Conservation (phyloP, 2,888 invertebrate genomes). For the Sicus ferrugineus region DNA sequence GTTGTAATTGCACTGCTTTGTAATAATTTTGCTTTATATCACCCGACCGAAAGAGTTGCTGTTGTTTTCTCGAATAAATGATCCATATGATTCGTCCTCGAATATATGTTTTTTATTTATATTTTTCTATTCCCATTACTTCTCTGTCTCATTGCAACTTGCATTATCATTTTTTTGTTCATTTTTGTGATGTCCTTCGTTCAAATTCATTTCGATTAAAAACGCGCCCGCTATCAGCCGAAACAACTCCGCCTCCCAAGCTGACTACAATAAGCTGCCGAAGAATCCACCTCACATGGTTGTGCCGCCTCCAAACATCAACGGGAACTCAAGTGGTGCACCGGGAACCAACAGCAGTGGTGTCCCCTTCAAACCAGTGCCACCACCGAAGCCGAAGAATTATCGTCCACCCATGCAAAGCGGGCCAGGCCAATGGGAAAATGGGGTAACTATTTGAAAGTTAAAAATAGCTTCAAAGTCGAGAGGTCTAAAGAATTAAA, state of each 20-base stretch:
- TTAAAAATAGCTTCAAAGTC: background rate
- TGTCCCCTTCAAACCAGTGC: constrained; percentile 82
- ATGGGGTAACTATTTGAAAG: constrained; percentile 63
- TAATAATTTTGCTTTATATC: background rate
- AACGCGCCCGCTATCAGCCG: too few relatives aligned
- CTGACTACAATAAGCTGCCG: constrained; percentile 68
- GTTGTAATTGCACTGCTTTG: background rate
- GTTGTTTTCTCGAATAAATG: constrained; percentile 9
- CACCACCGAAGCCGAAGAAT: constrained; percentile 92
- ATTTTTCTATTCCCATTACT: constrained; percentile 2
- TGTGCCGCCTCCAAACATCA: constrained; percentile 56
- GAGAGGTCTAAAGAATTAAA: constrained; percentile 16
- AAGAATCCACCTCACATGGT: constrained; percentile 60
- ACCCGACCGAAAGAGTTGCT: constrained; percentile 3
- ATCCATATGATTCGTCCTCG: background rate
- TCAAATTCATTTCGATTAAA: constrained; percentile 23
- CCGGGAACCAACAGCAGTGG: constrained; percentile 58
- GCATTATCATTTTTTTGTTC: constrained; percentile 29
- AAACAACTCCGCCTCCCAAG: constrained; percentile 71
- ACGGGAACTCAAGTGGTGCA: constrained; percentile 50
- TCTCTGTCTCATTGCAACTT: constrained; percentile 4
- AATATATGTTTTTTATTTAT: constrained; percentile 23
- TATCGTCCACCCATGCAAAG: constrained; percentile 78
- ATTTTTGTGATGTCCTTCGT: constrained; percentile 25
- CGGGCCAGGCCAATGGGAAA: constrained; percentile 64